Percentiles rank a stretch among this genome's conserved stretches.
Conservation (phyloP, 1,140 invertebrate genomes). For the Sweltsa coloradensis region DNA sequence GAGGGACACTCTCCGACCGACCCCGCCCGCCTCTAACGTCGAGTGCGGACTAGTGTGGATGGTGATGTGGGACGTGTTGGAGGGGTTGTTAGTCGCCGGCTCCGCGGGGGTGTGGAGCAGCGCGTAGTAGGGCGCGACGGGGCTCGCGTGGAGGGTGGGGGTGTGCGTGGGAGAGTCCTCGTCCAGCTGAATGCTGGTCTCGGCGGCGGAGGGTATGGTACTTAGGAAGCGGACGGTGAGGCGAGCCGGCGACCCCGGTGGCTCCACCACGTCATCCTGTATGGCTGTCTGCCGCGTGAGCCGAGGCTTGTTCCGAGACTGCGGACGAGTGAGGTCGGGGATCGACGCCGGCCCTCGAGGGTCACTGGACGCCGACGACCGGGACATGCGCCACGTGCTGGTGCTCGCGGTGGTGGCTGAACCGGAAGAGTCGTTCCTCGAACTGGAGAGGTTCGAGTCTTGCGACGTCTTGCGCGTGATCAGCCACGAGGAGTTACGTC, state of each 20-base stretch:
- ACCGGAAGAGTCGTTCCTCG: slow-evolving; percentile 77
- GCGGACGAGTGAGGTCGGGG: background rate
- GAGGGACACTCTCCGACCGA: too few species aligned
- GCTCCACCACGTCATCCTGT: slow-evolving; percentile 36
- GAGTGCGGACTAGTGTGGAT: too few species aligned
- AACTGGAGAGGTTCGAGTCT: slow-evolving; percentile 77
- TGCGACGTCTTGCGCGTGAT: slow-evolving; percentile 80
- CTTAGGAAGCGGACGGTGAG: slow-evolving; percentile 53
- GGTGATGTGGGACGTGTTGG: too few species aligned
- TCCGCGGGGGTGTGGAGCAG: slow-evolving; percentile 4
- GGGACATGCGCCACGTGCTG: slow-evolving; percentile 68
- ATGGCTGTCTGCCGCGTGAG: slow-evolving; percentile 58
- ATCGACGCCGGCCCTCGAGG: background rate
- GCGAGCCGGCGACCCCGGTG: slow-evolving; percentile 44
- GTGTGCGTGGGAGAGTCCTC: slow-evolving; percentile 33
- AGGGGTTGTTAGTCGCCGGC: too few species aligned
- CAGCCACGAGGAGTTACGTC: slow-evolving; percentile 71
- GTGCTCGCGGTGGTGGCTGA: slow-evolving; percentile 75
- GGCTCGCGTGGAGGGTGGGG: background rate
- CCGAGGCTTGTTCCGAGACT: slow-evolving; percentile 45
- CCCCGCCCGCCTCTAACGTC: too few species aligned
- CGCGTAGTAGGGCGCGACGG: slow-evolving; percentile 2
- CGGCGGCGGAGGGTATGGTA: slow-evolving; percentile 71
- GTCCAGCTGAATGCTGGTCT: slow-evolving; percentile 60
- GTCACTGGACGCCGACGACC: slow-evolving; percentile 49